These are phyloP conservation scores for Arctopsyche grandis DNA, from an alignment of 1,140 invertebrate genomes.

Conservation along the genomic window DNA sequence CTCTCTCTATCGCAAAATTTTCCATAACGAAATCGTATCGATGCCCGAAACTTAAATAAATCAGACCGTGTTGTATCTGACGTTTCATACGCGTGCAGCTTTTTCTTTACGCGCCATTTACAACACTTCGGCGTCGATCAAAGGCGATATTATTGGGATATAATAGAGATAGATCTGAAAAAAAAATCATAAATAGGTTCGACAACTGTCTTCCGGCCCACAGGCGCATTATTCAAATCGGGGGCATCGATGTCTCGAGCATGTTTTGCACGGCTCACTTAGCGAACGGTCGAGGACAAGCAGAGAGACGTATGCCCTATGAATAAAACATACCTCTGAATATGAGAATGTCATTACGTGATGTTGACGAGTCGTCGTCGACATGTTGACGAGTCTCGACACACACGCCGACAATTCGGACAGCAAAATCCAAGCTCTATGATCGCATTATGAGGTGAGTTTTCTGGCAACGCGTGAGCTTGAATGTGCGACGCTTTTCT, in stretches of 20 bases:
- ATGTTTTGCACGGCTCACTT: slow-evolving; percentile 48
- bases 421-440: no score
- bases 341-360: slow-evolving; percentile 40
- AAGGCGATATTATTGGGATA: background rate
- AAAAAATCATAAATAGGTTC: background rate
- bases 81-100: slow-evolving; percentile 14
- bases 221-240: slow-evolving; percentile 47
- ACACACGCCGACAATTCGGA: no score
- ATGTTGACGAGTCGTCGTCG: slow-evolving; percentile 20
- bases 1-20: no score
- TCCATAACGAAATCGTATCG: no score
- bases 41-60: no score
- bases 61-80: no score
- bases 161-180: background rate
- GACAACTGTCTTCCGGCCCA: slow-evolving; percentile 6
- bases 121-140: background rate
- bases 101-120: slow-evolving; percentile 28
- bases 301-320: slow-evolving; percentile 30
- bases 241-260: slow-evolving; percentile 30
- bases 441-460: no score
- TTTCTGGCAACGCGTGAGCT: no score
- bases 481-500: no score
- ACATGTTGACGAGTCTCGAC: no score
- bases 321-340: slow-evolving; percentile 47
- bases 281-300: slow-evolving; percentile 1